phyloP scores from a whole-genome alignment of 2,888 invertebrate species.

The Andrena chrysosceles region DNA sequence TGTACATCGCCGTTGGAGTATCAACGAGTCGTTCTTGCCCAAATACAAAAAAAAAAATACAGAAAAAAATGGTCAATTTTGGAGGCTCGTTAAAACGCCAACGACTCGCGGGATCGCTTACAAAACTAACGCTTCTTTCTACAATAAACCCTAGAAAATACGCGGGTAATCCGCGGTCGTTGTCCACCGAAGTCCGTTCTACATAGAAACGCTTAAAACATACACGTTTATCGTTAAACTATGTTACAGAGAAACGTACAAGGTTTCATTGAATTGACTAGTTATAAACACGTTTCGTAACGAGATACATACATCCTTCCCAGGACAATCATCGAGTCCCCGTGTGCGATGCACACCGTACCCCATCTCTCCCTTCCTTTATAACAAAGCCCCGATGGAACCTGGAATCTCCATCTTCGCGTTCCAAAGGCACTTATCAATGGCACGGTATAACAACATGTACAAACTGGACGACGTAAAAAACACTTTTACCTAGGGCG shows the following conservation, averaged over 20 bases:
- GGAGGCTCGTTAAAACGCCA: conserved; percentile 8
- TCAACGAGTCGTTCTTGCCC: background rate
- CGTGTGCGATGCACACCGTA: background rate
- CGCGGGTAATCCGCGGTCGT: conserved; percentile 40
- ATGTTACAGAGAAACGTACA: conserved; percentile 72
- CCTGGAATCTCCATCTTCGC: background rate
- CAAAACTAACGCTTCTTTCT: conserved; percentile 11
- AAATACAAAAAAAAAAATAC: background rate
- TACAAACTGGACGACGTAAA: conserved; percentile 47
- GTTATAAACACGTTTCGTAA: conserved; percentile 79
- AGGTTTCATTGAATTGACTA: conserved; percentile 78
- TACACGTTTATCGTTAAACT: conserved; percentile 57
- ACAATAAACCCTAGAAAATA: conserved; percentile 46
- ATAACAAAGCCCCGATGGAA: conserved; percentile 33
- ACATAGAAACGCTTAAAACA: conserved; percentile 61
- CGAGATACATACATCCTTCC: conserved; percentile 52
- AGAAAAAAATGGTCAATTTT: background rate
- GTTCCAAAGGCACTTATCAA: conserved; percentile 55
- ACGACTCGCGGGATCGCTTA: conserved; percentile 9
- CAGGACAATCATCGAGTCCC: background rate
- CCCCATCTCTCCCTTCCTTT: background rate
- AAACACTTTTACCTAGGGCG: conserved; percentile 2
- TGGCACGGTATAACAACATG: conserved; percentile 61
- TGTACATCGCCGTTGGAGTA: background rate
- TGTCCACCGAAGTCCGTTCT: conserved; percentile 26